Conservation (phyloP, 2,797 vertebrate species). For the Microtus obscurus region DNA sequence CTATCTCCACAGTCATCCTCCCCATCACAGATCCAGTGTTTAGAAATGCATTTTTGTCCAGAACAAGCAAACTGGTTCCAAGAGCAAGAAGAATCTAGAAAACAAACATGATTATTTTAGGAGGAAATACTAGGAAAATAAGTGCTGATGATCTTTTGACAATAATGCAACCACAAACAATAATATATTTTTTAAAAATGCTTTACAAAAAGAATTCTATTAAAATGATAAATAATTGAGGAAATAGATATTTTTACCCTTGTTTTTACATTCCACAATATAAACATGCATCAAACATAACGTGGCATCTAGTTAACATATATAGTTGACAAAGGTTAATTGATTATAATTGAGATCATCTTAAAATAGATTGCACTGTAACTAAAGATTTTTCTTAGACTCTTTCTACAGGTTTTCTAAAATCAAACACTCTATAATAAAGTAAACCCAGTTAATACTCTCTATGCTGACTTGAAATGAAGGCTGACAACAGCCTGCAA, state of each 20-base stretch:
- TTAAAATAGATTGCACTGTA: not conserved
- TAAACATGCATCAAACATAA: not conserved
- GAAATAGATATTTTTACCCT: not conserved
- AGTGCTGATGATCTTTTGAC: too few relatives aligned
- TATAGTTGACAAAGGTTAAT: not conserved
- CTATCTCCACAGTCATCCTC: constrained; percentile 96
- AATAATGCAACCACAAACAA: not conserved
- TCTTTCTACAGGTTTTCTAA: not conserved
- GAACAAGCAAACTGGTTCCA: constrained; percentile 95
- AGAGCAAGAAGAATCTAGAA: constrained; percentile 94
- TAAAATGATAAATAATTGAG: not conserved
- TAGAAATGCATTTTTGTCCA: constrained; percentile 95
- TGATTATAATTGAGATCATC: not conserved
- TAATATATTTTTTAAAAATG: not conserved
- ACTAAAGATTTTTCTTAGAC: not conserved
- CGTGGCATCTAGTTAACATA: not conserved
- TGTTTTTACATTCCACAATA: not conserved
- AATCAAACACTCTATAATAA: not conserved
- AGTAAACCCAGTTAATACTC: not conserved
- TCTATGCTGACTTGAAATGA: not conserved
- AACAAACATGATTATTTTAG: constrained; percentile 45
- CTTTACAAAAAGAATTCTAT: not conserved
- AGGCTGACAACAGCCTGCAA: not conserved
- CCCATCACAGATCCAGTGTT: constrained; percentile 97
- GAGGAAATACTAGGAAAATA: not conserved